These are phyloP conservation scores for Abramis brama DNA, from an alignment of 2,113 vertebrate species.

Conservation along the genomic window DNA sequence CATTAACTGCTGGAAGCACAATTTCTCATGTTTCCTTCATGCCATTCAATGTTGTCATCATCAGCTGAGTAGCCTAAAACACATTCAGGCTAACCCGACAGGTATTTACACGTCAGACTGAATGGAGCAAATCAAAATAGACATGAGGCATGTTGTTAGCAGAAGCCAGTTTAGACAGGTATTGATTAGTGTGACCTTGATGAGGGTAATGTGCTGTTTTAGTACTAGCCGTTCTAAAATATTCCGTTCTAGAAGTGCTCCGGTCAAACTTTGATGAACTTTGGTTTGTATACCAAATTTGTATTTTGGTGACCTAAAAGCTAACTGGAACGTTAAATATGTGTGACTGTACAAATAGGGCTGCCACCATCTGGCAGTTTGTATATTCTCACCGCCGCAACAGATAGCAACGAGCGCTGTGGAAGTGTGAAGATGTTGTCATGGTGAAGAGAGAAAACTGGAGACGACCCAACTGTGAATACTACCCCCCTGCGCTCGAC, in stretches of 20 bases:
- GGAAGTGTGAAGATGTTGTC: constrained; percentile 77
- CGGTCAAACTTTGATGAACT: constrained; percentile 18
- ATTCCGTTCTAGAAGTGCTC: not conserved
- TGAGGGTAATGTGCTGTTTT: constrained; percentile 13
- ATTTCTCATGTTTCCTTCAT: constrained; percentile 1
- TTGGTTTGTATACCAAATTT: not conserved
- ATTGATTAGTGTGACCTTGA: constrained; percentile 31
- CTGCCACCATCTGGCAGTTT: constrained; percentile 64
- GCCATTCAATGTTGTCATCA: constrained; percentile 16
- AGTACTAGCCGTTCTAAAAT: not conserved
- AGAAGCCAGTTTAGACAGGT: not conserved
- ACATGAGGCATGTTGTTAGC: not conserved
- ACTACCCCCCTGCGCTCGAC: constrained; percentile 59
- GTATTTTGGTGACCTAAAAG: constrained; percentile 5
- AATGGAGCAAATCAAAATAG: constrained; percentile 24
- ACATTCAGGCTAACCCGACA: not conserved
- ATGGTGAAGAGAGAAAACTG: constrained; percentile 77
- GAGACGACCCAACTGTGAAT: constrained; percentile 69
- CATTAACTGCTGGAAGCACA: not conserved
- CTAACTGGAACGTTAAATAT: constrained; percentile 31
- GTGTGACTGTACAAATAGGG: constrained; percentile 68
- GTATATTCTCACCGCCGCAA: constrained; percentile 56
- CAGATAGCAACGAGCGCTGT: constrained; percentile 66
- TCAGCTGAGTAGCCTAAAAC: not conserved
- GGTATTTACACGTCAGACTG: not conserved